Evolutionary conservation across 2,888 invertebrate genomes (phyloP).

Genomic region (Eurois occulta): DNA sequence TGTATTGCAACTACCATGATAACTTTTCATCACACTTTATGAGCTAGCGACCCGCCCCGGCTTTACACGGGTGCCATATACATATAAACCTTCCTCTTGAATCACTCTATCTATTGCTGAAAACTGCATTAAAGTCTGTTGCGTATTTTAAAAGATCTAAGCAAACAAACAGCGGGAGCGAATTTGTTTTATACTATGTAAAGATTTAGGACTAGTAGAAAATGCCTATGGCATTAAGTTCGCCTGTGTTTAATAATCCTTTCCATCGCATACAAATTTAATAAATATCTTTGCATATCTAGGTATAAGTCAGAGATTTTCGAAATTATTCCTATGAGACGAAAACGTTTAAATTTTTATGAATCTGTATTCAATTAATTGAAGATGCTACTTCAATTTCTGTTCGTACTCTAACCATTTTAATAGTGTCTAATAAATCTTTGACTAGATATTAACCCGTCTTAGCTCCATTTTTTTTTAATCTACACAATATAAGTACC

Average conservation of each 20-base stretch:
- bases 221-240: neutral
- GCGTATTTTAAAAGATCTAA: too few species aligned
- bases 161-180: too few species aligned
- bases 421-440: neutral
- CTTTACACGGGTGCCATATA: too few species aligned
- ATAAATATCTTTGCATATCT: too few species aligned
- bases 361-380: neutral
- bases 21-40: neutral
- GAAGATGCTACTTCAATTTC: neutral
- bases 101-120: too few species aligned
- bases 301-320: neutral
- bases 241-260: neutral
- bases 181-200: too few species aligned
- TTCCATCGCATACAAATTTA: neutral
- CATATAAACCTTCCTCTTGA: too few species aligned
- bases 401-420: neutral
- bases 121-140: too few species aligned
- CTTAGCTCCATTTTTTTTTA: neutral
- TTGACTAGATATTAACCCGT: neutral
- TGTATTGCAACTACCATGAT: neutral
- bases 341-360: neutral
- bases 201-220: neutral
- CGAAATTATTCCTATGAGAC: neutral
- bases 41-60: too few species aligned
- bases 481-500: neutral